Percentiles rank a stretch among this genome's conserved stretches.
phyloP scores from a whole-genome alignment of 2,888 invertebrate species.

The Epistrophella euchroma region DNA sequence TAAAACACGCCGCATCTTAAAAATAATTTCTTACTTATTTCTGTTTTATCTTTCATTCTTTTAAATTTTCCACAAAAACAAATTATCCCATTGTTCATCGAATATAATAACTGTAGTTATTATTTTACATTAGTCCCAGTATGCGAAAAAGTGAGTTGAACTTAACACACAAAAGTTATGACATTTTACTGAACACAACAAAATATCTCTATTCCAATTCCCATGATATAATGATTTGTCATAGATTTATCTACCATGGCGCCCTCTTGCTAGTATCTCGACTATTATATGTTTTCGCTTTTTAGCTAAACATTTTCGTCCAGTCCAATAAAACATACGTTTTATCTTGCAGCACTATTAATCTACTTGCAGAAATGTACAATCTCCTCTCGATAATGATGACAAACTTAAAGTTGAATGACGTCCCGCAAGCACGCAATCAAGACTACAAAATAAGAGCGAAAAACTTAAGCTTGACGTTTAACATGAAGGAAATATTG shows the following conservation, averaged over 20 bases:
- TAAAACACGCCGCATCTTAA: no score
- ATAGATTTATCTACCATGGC: slow-evolving; percentile 26
- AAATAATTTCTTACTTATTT: slow-evolving; percentile 14
- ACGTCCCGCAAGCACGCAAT: slow-evolving; percentile 37
- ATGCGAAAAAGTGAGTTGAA: slow-evolving; percentile 39
- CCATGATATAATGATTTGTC: slow-evolving; percentile 33
- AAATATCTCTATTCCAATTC: slow-evolving; percentile 48
- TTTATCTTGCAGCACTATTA: slow-evolving; percentile 25
- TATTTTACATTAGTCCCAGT: slow-evolving; percentile 32
- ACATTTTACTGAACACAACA: slow-evolving; percentile 8
- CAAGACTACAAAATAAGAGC: slow-evolving; percentile 5
- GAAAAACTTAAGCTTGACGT: slow-evolving; percentile 37
- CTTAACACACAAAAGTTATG: slow-evolving; percentile 41
- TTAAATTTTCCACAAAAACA: not conserved
- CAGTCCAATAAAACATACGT: slow-evolving; percentile 26
- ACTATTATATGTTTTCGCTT: not conserved
- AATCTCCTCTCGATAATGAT: slow-evolving; percentile 37
- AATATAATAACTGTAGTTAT: slow-evolving; percentile 23
- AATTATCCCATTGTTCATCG: slow-evolving; percentile 47
- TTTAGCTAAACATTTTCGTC: slow-evolving; percentile 9
- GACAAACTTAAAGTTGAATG: slow-evolving; percentile 47
- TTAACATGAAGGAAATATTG: slow-evolving; percentile 70
- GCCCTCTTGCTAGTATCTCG: slow-evolving; percentile 21
- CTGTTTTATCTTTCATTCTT: slow-evolving; percentile 1
- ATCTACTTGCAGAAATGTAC: slow-evolving; percentile 30